Evolutionary conservation across 30 jellyfish, hydroid and myxozoan genomes (phyloP).

Genomic region (Hydra vulgaris): DNA sequence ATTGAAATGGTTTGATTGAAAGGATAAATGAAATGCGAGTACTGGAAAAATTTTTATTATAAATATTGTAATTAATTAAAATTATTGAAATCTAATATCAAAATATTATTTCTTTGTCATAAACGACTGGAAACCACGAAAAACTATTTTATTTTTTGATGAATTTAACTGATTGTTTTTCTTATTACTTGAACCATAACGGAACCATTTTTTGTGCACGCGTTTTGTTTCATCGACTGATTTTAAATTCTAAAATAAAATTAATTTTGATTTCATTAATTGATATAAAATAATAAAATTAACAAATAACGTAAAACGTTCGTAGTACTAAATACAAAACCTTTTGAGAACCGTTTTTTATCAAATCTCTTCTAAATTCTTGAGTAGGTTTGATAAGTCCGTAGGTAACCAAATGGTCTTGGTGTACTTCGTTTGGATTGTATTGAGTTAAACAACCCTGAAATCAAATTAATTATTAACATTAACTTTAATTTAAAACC

Average conservation of each 20-base stretch:
- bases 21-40: no score
- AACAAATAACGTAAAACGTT: no score
- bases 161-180: background rate
- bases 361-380: background rate
- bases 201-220: background rate
- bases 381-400: background rate
- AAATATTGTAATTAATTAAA: no score
- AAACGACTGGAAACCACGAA: background rate
- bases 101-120: background rate
- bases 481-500: no score
- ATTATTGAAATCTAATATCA: no score
- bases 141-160: no score
- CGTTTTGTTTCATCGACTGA: background rate
- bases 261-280: no score
- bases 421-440: conserved; percentile 22
- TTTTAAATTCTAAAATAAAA: background rate
- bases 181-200: background rate
- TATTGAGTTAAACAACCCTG: conserved; percentile 36
- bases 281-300: no score
- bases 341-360: background rate
- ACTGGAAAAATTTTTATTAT: no score
- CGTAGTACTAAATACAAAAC: no score
- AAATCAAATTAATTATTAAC: no score
- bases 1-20: no score
- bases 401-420: conserved; percentile 15